Conservation (phyloP, 2,797 vertebrate species). For the Notolepis coatsorum region DNA sequence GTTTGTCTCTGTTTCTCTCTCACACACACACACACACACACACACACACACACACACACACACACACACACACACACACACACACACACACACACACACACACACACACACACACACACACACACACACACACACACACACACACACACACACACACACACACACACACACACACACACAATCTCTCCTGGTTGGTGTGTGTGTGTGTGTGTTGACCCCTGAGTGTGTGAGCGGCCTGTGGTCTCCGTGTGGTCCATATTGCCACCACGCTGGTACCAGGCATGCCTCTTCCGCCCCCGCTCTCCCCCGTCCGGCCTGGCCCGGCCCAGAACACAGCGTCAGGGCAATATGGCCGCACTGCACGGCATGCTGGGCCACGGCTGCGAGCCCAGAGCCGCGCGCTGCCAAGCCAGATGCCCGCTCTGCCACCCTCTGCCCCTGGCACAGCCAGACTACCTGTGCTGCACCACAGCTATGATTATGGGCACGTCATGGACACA, state of each 20-base stretch:
- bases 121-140: background rate
- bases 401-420: conserved; percentile 70
- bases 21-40: conserved; percentile 12
- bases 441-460: conserved; percentile 29
- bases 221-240: conserved; percentile 39
- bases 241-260: conserved; percentile 76
- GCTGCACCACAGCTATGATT: conserved; percentile 22
- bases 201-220: conserved; percentile 60
- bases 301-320: conserved; percentile 43
- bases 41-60: conserved; percentile 16
- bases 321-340: conserved; percentile 40
- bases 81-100: background rate
- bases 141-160: too few species aligned
- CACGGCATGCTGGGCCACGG: conserved; percentile 72
- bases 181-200: conserved; percentile 18
- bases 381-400: conserved; percentile 59
- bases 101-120: background rate
- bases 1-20: background rate
- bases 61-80: conserved; percentile 13
- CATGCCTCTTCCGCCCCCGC: conserved; percentile 70
- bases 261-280: conserved; percentile 72
- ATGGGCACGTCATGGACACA: background rate
- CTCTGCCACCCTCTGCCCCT: conserved; percentile 54
- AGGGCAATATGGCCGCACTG: conserved; percentile 74
- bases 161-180: background rate